phyloP scores from a whole-genome alignment of 1,140 invertebrate species.

The Kradibia gibbosae region DNA sequence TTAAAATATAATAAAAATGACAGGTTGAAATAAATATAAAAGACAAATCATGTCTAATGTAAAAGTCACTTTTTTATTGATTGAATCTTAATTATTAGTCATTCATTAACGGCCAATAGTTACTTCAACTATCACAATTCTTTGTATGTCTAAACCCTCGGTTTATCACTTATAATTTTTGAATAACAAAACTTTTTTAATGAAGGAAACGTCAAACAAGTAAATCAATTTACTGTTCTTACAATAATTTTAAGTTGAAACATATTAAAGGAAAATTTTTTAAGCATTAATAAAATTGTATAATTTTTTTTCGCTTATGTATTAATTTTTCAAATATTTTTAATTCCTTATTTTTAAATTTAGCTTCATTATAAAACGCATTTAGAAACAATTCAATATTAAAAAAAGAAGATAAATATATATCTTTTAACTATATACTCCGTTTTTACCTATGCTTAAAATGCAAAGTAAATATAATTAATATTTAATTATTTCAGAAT shows the following conservation, averaged over 20 bases:
- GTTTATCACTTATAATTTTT: conserved; percentile 29
- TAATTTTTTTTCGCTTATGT: neutral
- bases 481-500: conserved; percentile 1
- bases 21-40: conserved; percentile 41
- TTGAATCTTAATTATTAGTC: conserved; percentile 39
- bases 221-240: neutral
- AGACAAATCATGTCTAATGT: conserved; percentile 48
- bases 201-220: neutral
- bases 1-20: conserved; percentile 29
- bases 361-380: no score
- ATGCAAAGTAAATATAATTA: no score
- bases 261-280: no score
- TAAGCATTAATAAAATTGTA: no score
- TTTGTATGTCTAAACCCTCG: conserved; percentile 32
- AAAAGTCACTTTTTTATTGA: conserved; percentile 52
- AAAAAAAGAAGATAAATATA: no score
- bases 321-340: neutral
- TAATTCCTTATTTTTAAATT: neutral
- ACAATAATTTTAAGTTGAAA: no score
- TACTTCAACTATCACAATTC: conserved; percentile 46
- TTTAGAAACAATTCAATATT: no score
- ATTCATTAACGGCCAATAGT: conserved; percentile 38
- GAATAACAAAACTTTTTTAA: conserved; percentile 9
- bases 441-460: no score
- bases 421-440: no score